Base-by-base conservation (phyloP, 2,113 vertebrate species). In the Ibidorhyncha struthersii region DNA sequence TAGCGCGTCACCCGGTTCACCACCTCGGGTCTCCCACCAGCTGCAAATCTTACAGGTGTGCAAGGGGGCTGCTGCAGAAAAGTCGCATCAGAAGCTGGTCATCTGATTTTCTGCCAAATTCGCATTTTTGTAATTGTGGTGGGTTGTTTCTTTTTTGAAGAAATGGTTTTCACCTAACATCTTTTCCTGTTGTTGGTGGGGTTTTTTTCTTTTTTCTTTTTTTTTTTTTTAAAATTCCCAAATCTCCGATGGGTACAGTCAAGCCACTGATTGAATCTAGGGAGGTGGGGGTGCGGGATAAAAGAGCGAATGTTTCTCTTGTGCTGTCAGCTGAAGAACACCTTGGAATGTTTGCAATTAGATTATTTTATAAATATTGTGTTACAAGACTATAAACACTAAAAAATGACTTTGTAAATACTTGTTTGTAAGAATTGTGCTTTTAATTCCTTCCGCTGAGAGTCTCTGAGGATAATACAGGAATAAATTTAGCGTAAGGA, bases 341-440 rank as follows among this genome's bases (percentile, higher is more conserved):
- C 74, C 53, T 91, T 96, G 86, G 20, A 93, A 72, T 84, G 59
- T 84, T 96, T 76, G 29, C 80, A 91, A 92, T 93, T 65, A 90
- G 43, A 96, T 90, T 93, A 78, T 94, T 96, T 94, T 92, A 80
- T 93, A 80, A 53, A 95, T 56, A 90, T 69, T 95, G 26, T 55
- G 50, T 93, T 92, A 78, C 52, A 90, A 58, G n/a, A 74, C 38
- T 72, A 32, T 90, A 89, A 96, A 76, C 32, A 78, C 58, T 32
- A 83, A 97, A 96, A 95, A 86, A 79, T 61, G 58, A 88, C 67
- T 96, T 93, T 95, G 83, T 56, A 91, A 97, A 94, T 72, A 73
- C n/a, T 82, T 92, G 14, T 79, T 97, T 93, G 36, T 77, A 83
- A 81, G 86, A 93, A 63, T 63, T 26, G 21, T 66, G 41, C 58